Conservation (phyloP, 1,140 invertebrate genomes). For the Pseudoatta argentina region DNA sequence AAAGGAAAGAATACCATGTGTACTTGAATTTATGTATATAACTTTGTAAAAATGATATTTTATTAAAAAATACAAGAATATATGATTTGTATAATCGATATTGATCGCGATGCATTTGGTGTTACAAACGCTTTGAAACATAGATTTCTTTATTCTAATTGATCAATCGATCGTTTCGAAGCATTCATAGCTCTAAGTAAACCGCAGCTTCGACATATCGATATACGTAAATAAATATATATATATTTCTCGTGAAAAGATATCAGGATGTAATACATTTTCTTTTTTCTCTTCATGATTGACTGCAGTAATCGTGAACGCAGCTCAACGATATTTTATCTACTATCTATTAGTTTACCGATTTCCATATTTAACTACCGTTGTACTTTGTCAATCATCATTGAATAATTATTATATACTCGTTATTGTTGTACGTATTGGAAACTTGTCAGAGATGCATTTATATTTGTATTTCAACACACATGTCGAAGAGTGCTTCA, state of each 20-base stretch:
- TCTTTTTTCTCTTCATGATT: background rate
- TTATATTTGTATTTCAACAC: constrained; percentile 72
- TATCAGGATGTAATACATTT: constrained; percentile 21
- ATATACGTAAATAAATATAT: constrained; percentile 33
- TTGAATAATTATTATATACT: constrained; percentile 59
- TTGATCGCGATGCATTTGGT: background rate
- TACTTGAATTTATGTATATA: constrained; percentile 71
- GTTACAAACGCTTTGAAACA: background rate
- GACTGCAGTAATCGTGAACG: constrained; percentile 62
- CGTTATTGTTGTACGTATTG: constrained; percentile 45
- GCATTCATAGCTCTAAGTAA: background rate
- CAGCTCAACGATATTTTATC: constrained; percentile 66
- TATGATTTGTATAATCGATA: constrained; percentile 28
- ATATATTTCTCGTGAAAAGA: constrained; percentile 27
- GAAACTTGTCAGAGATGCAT: constrained; percentile 69
- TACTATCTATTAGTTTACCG: constrained; percentile 51
- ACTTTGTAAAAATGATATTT: background rate
- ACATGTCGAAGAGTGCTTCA: constrained; percentile 30
- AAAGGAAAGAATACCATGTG: constrained; percentile 1
- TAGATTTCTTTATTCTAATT: background rate
- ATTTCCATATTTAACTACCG: constrained; percentile 64
- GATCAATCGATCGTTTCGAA: background rate
- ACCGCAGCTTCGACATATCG: background rate
- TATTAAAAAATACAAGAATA: constrained; percentile 20
- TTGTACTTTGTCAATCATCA: constrained; percentile 66